Conservation (phyloP, 2,797 vertebrate genomes). For the Crocodylus rhombifer region DNA sequence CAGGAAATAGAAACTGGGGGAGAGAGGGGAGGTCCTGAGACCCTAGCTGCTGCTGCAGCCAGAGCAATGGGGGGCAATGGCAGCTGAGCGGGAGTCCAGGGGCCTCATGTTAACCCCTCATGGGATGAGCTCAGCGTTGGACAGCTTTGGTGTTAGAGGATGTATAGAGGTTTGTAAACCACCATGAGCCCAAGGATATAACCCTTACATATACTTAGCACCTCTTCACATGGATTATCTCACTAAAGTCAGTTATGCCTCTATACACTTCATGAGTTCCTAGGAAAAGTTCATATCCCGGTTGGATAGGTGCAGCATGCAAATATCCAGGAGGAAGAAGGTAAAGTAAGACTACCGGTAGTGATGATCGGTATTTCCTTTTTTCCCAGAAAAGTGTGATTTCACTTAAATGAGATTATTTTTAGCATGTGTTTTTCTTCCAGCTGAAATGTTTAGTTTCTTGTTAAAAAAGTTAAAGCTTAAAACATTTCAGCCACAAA, state of each 20-base stretch:
- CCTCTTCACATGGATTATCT: neutral
- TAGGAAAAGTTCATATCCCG: neutral
- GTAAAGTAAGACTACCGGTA: neutral
- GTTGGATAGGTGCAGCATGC: neutral
- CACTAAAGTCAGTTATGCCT: neutral
- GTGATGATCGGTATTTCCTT: neutral
- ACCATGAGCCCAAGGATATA: neutral
- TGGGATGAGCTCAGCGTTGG: no score
- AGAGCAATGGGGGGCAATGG: no score
- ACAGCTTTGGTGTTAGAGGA: neutral
- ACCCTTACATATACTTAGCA: neutral
- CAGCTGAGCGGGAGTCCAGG: no score
- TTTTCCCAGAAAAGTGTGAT: neutral
- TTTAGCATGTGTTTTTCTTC: neutral
- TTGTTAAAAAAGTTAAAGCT: neutral
- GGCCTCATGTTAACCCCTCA: no score
- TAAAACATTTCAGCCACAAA: neutral
- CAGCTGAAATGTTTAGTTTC: neutral
- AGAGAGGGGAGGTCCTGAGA: no score
- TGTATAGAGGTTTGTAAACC: neutral
- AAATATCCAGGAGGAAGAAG: neutral
- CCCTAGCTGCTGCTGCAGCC: no score
- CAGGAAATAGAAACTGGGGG: no score
- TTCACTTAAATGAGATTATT: neutral
- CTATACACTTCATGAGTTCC: neutral